These are phyloP conservation scores for Cossypha heuglini DNA, from an alignment of 2,797 vertebrate species.

Conservation along the genomic window DNA sequence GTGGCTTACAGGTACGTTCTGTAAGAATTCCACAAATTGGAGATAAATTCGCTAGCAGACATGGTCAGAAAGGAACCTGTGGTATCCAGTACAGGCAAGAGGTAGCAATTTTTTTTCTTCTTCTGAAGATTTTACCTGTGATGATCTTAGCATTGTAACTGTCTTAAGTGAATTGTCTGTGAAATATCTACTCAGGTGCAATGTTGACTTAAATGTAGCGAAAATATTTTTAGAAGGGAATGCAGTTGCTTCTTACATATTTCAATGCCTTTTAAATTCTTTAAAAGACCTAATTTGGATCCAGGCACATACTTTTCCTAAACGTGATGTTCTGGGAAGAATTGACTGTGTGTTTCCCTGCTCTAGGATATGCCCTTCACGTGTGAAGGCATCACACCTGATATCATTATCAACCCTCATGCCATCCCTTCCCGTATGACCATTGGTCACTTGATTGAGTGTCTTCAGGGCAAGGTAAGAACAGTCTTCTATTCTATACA, in stretches of 20 bases:
- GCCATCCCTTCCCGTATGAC: constrained; percentile 99
- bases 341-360: not conserved
- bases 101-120: constrained; percentile 69
- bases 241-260: rapidly evolving
- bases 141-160: not conserved
- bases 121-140: not conserved
- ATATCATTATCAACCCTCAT: constrained; percentile 99
- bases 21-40: constrained; percentile 98
- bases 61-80: constrained; percentile 97
- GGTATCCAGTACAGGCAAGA: constrained; percentile 98
- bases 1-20: constrained; percentile 87
- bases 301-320: not conserved
- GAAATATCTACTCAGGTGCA: not conserved
- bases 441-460: constrained; percentile 98
- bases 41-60: constrained; percentile 98
- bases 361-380: constrained; percentile 97
- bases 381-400: constrained; percentile 96
- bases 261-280: not conserved
- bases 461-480: constrained; percentile 95
- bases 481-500: not conserved
- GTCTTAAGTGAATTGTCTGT: not conserved
- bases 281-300: not conserved
- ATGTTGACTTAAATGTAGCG: not conserved
- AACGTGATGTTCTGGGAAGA: not conserved
- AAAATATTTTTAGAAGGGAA: not conserved